These are phyloP conservation scores for Pseudocheirus occidentalis DNA, from an alignment of 2,797 vertebrate genomes.

Conservation along the genomic window DNA sequence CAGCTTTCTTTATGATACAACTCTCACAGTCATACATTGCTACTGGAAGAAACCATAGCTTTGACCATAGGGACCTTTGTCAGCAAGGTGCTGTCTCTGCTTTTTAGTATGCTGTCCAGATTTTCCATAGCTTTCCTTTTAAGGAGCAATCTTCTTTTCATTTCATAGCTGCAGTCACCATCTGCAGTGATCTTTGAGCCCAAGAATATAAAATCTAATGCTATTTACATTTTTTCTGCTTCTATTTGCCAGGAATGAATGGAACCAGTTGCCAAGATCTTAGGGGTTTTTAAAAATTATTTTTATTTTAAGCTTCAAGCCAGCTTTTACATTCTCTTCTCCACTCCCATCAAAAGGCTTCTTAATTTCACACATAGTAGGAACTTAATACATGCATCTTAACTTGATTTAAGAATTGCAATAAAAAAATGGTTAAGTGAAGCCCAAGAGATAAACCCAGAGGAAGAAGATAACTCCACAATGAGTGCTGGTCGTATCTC, in stretches of 20 bases:
- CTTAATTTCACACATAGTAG: background rate
- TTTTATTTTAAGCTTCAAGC: background rate
- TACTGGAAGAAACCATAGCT: background rate
- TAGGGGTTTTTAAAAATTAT: no score
- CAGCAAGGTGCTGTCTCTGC: background rate
- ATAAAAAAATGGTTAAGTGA: background rate
- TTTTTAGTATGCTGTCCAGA: background rate
- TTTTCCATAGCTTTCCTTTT: background rate
- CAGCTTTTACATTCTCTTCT: background rate
- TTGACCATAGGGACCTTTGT: background rate
- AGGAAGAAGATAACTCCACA: background rate
- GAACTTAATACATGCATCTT: background rate
- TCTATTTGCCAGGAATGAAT: background rate
- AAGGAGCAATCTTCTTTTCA: background rate
- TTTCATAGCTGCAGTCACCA: background rate
- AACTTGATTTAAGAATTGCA: background rate
- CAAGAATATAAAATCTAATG: background rate
- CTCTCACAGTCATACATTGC: background rate
- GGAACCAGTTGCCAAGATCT: background rate
- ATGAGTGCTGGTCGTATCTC: background rate
- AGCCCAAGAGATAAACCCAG: background rate
- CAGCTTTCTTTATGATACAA: background rate
- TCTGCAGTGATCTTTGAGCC: background rate
- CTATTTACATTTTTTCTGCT: background rate
- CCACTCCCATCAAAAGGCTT: background rate